Evolutionary conservation across 2,797 vertebrate genomes (phyloP), one percentile per base, ranked within the genome.

Genomic region (Alosa sapidissima): DNA sequence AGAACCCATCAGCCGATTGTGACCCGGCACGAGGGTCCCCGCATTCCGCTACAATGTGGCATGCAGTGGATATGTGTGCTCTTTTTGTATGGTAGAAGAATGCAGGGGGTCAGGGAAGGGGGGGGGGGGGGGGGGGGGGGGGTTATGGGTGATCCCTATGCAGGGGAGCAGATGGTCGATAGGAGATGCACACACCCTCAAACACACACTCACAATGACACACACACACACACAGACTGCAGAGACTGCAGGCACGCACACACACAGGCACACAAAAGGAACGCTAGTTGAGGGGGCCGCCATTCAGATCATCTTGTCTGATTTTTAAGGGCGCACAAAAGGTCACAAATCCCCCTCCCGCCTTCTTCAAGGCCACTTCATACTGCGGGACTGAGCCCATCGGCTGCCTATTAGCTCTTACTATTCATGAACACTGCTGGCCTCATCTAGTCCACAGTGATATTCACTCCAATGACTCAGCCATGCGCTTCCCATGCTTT

Each of bases 151-250:
- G 86, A 85, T 24, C 86, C 85, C 88, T 58, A 62, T 72, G 28
- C 72, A 78, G 36, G 72, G 85, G 58, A 87, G 92, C 94, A 95
- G 94, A 94, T 95, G 94, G 93, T 84, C 78, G 83, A 90, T 92
- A 85, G 88, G 89, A 85, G 48, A 5, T 41, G 19, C 72, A 45
- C 72, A 45, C 72, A 45, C 28, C 7, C 33, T 6, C 81, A 86
- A 58, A 83, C 62, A 81, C 83, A 88, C 84, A 65, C 45, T 47
- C 36, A 48, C 36, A 45, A 14, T 36, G 11, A 72, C 65, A 72
- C 33, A 72, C 62, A 68, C 7, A 65, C 33, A 72, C 62, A 68
- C 7, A 68, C 60, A 28, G n/a, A 65, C n/a, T 5, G 21, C 55
- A 21, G 16, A 28, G n/a, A 65, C n/a, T 5, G 21, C 55, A 21